Conservation (phyloP, 1,140 invertebrate genomes). For the Heliconius eleuchia region DNA sequence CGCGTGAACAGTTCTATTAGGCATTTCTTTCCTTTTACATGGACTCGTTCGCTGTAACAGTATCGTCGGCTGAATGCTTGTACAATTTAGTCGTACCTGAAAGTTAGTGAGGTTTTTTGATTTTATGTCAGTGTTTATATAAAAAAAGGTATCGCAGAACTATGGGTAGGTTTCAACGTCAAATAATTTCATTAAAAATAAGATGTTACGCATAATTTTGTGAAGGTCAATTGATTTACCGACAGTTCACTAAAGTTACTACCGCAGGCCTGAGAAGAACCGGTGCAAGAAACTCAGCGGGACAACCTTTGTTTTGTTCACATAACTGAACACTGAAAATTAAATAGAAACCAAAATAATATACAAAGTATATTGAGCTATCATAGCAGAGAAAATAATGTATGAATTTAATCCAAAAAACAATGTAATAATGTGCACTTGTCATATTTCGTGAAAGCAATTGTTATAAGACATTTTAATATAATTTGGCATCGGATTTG, state of each 20-base stretch:
- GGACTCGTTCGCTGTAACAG: neutral
- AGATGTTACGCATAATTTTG: no score
- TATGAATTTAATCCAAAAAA: neutral
- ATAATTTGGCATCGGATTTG: constrained; percentile 18
- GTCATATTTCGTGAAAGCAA: neutral
- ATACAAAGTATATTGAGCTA: no score
- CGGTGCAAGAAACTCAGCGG: no score
- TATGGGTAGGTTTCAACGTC: no score
- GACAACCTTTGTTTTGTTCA: no score
- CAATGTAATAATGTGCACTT: neutral
- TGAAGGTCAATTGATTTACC: no score
- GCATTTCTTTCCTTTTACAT: neutral
- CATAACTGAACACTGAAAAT: no score
- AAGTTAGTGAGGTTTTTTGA: neutral
- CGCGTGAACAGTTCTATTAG: neutral
- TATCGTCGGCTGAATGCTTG: neutral
- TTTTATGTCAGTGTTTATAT: neutral
- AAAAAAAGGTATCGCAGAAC: neutral
- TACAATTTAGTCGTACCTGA: neutral
- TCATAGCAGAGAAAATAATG: neutral
- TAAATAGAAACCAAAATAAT: no score
- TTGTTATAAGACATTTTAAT: constrained; percentile 3
- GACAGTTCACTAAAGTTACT: no score
- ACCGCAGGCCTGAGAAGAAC: no score
- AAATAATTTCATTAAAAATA: no score